Conservation (phyloP, 2,888 invertebrate genomes). For the Phorcus lineatus region DNA sequence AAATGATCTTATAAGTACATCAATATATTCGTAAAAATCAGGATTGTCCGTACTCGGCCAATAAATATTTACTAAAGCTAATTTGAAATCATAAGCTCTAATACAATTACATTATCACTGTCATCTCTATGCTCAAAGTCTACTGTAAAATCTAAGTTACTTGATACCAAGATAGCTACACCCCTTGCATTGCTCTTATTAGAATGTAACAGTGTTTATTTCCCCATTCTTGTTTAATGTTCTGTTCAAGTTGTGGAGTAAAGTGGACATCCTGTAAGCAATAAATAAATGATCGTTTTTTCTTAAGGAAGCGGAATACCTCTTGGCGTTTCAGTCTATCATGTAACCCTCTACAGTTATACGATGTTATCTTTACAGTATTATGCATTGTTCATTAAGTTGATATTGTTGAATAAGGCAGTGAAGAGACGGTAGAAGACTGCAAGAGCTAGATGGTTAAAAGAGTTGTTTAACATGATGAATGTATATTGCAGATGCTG, state of each 20-base stretch:
- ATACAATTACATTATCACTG: background rate
- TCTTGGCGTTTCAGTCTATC: no score
- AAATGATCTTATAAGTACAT: background rate
- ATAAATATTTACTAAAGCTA: slow-evolving; percentile 29
- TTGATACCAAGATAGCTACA: background rate
- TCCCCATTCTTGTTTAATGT: background rate
- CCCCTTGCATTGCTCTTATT: background rate
- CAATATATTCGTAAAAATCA: slow-evolving; percentile 19
- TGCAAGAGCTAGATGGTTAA: no score
- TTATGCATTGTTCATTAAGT: no score
- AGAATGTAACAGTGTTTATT: background rate
- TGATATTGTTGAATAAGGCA: no score
- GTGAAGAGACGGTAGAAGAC: no score
- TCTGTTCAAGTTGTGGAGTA: background rate
- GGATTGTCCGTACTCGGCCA: slow-evolving; percentile 27
- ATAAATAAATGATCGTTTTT: no score
- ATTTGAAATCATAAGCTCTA: background rate
- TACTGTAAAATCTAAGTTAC: background rate
- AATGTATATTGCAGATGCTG: no score
- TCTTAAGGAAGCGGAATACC: no score
- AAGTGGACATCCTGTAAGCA: background rate
- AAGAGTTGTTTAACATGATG: no score
- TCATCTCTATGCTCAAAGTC: background rate
- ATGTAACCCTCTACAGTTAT: no score
- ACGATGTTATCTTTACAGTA: no score